A percentile compares a stretch with the other conserved stretches of the same genome.
Conservation (phyloP, 2,797 vertebrate species). For the Labeo calbasu region DNA sequence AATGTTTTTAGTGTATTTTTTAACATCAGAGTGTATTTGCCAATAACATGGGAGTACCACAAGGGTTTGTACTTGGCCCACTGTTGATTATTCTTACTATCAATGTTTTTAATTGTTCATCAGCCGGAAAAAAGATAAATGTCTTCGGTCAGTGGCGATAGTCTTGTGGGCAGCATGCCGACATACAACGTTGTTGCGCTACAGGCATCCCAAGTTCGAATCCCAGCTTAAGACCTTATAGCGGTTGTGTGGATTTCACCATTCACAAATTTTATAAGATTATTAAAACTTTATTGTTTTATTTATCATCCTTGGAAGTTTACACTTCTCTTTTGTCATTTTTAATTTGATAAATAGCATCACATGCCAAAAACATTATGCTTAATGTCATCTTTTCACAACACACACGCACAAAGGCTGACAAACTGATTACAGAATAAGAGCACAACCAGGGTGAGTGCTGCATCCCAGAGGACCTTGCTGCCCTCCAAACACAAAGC, state of each 20-base stretch:
- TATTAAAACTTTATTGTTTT: background rate
- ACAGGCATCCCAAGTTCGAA: too few relatives aligned
- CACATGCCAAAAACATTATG: slow-evolving; percentile 19
- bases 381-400: background rate
- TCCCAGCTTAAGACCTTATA: background rate
- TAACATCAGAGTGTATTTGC: background rate
- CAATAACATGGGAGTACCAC: too few relatives aligned
- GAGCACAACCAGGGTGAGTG: slow-evolving; percentile 53
- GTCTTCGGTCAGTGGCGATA: too few relatives aligned
- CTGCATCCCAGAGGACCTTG: slow-evolving; percentile 50
- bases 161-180: too few relatives aligned
- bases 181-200: too few relatives aligned
- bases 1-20: too few relatives aligned
- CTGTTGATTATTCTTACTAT: too few relatives aligned
- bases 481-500: slow-evolving; percentile 55
- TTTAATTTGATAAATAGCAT: slow-evolving; percentile 24
- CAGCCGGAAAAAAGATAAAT: background rate
- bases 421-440: slow-evolving; percentile 64
- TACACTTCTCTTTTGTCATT: background rate
- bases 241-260: background rate
- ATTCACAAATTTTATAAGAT: background rate
- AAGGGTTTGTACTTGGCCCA: too few relatives aligned
- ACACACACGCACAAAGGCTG: slow-evolving; percentile 37
- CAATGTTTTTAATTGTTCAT: background rate
- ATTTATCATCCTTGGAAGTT: background rate